Conservation (phyloP, 2,113 vertebrate genomes). For the Colistium nudipinnis region DNA sequence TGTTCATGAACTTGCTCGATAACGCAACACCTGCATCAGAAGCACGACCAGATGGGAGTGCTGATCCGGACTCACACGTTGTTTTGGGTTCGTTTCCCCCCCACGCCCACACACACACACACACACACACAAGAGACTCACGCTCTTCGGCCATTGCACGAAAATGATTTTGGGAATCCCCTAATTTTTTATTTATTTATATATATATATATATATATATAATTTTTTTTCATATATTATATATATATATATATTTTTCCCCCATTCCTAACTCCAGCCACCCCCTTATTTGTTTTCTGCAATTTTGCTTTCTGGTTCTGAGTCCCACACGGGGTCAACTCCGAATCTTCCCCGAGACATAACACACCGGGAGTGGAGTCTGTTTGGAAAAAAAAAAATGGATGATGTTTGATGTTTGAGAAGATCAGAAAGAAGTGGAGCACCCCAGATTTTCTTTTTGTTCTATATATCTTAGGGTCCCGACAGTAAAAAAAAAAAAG, state of each 20-base stretch:
- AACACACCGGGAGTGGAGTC: conserved; percentile 54
- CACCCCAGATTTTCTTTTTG: conserved; percentile 58
- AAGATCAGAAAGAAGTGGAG: conserved; percentile 61
- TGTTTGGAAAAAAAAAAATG: conserved; percentile 45
- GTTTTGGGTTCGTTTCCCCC: conserved; percentile 18
- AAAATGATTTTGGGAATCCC: conserved; percentile 56
- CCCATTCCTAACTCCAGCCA: conserved; percentile 39
- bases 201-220: too few relatives aligned
- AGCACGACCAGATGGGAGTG: conserved; percentile 11
- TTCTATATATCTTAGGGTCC: conserved; percentile 33
- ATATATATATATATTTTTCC: too few relatives aligned
- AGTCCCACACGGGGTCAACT: conserved; percentile 53
- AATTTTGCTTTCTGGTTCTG: conserved; percentile 44
- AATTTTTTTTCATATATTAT: too few relatives aligned
- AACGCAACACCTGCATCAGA: conserved; percentile 61
- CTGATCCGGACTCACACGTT: conserved; percentile 49
- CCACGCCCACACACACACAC: too few relatives aligned
- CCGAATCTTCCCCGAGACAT: conserved; percentile 62
- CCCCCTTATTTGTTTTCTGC: conserved; percentile 44
- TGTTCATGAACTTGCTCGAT: conserved; percentile 35
- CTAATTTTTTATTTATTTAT: conserved; percentile 24
- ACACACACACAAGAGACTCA: too few relatives aligned
- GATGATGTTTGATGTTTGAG: conserved; percentile 64
- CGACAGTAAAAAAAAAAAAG: conserved; percentile 24
- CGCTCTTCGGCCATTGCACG: not conserved